Evolutionary conservation across 2,797 vertebrate species (phyloP).

Genomic region (Emydoidea blandingii): DNA sequence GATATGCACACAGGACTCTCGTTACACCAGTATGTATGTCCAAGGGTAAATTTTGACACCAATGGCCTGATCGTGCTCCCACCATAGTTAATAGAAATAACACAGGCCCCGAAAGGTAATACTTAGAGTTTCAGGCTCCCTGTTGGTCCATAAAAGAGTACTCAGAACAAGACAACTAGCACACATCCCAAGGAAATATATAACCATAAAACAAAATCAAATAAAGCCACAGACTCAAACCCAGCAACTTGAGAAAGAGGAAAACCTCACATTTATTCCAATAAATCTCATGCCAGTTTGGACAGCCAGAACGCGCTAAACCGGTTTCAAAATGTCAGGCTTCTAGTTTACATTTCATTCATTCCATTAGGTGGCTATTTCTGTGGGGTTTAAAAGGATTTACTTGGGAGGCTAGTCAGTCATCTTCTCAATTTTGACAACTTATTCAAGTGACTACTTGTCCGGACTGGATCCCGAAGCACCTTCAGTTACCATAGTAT

Average conservation of each 20-base stretch:
- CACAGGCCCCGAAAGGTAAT: not conserved
- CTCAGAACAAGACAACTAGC: not conserved
- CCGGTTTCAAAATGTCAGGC: not conserved
- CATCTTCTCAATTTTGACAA: constrained; percentile 9
- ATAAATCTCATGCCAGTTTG: not conserved
- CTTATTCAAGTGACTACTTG: constrained; percentile 14
- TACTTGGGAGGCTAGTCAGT: not conserved
- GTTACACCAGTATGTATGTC: not conserved
- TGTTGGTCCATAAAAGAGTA: not conserved
- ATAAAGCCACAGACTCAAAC: not conserved
- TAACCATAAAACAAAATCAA: not conserved
- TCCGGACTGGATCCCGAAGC: not conserved
- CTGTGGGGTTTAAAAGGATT: not conserved
- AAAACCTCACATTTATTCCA: not conserved
- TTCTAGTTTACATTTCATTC: not conserved
- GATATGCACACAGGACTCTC: not conserved
- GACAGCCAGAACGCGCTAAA: not conserved
- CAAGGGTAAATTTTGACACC: not conserved
- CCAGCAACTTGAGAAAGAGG: not conserved
- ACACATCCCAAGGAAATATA: not conserved
- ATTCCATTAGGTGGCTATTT: not conserved
- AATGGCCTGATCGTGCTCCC: rapidly evolving
- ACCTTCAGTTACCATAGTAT: not conserved
- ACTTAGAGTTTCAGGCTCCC: not conserved
- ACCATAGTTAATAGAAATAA: not conserved